phyloP scores from a whole-genome alignment of 2,113 vertebrate genomes.

The Alethe castanea region DNA sequence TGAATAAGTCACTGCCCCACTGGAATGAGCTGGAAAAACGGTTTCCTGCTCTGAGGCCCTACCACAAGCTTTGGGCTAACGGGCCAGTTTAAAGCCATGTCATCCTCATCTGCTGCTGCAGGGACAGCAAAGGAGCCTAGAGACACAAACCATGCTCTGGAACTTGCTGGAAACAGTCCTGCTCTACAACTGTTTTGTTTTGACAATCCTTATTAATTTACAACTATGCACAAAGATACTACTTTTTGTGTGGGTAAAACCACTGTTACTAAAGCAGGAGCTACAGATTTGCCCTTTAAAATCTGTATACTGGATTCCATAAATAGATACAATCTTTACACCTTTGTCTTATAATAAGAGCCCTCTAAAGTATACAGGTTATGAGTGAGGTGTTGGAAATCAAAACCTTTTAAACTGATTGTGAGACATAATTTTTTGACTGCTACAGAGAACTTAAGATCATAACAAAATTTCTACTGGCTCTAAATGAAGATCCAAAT shows the following conservation, averaged over 20 bases:
- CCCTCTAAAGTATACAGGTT: not conserved
- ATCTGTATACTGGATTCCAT: not conserved
- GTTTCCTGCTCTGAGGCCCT: not conserved
- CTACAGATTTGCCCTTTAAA: not conserved
- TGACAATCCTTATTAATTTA: not conserved
- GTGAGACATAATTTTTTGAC: not conserved
- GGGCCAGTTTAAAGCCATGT: not conserved
- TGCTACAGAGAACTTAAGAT: not conserved
- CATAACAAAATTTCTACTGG: not conserved
- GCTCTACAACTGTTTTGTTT: not conserved
- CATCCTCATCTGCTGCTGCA: not conserved
- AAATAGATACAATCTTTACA: not conserved
- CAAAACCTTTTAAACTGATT: not conserved
- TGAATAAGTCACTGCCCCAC: not conserved
- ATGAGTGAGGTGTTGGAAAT: not conserved
- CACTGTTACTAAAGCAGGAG: not conserved
- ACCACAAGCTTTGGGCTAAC: not conserved
- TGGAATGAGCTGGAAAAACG: not conserved
- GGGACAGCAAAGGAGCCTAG: not conserved
- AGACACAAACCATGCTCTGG: not conserved
- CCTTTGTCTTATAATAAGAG: not conserved
- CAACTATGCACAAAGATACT: not conserved
- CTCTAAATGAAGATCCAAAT: not conserved
- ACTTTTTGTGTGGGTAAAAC: not conserved
- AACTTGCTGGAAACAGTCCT: not conserved